These are phyloP conservation scores for Harmothoe impar DNA, from an alignment of 2,888 invertebrate species.

Conservation along the genomic window DNA sequence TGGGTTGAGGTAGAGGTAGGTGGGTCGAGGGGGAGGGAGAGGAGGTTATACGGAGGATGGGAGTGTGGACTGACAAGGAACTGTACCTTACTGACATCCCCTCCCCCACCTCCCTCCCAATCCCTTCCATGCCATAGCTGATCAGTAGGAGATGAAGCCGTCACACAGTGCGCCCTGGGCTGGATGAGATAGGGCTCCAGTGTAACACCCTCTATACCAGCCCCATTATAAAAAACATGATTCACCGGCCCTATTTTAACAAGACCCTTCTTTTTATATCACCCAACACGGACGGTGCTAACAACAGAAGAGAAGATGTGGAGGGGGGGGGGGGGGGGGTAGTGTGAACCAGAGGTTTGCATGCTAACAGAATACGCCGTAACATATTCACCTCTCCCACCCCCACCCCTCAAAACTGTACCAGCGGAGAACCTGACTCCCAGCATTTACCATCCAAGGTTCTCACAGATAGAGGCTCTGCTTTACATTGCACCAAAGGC, in stretches of 20 bases:
- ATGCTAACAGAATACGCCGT: not conserved
- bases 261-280: not conserved
- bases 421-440: too few relatives aligned
- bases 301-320: not conserved
- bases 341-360: not conserved
- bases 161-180: not conserved
- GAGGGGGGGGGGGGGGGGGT: not conserved
- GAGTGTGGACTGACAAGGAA: not conserved
- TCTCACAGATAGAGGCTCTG: not conserved
- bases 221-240: slow-evolving; percentile 40
- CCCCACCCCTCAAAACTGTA: not conserved
- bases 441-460: not conserved
- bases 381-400: slow-evolving; percentile 19
- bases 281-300: not conserved
- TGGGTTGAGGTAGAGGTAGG: too few relatives aligned
- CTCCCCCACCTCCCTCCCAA: too few relatives aligned
- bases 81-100: not conserved
- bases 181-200: too few relatives aligned
- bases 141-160: not conserved
- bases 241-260: slow-evolving; percentile 8
- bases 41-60: not conserved
- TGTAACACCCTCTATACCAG: not conserved
- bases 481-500: too few relatives aligned
- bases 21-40: too few relatives aligned
- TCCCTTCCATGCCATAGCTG: not conserved